These are phyloP conservation scores for Tachysurus vachellii DNA, from an alignment of 2,113 vertebrate genomes.

Conservation along the genomic window DNA sequence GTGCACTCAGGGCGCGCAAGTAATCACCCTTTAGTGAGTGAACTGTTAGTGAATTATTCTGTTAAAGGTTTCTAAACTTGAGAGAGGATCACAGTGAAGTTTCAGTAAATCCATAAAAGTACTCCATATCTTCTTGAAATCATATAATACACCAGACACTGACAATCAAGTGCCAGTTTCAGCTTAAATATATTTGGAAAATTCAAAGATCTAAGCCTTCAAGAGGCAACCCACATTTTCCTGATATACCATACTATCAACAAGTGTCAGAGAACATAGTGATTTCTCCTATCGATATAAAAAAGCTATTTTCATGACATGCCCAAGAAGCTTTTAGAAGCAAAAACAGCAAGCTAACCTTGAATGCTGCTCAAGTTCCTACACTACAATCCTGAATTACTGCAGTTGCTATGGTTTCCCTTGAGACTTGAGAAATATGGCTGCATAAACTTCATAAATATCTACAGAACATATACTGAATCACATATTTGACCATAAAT, in stretches of 20 bases:
- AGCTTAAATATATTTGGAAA: background rate
- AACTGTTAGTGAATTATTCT: constrained; percentile 5
- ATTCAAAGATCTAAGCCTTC: background rate
- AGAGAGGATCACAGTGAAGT: background rate
- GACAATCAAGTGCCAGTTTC: background rate
- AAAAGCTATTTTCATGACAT: background rate
- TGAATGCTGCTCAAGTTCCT: background rate
- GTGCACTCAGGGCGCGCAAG: background rate
- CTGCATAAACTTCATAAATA: background rate
- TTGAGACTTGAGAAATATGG: background rate
- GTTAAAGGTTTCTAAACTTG: background rate
- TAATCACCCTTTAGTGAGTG: background rate
- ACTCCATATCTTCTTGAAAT: background rate
- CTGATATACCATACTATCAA: background rate
- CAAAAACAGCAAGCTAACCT: background rate
- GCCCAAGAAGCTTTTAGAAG: background rate
- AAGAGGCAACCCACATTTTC: background rate
- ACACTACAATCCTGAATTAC: background rate
- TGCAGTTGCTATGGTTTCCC: constrained; percentile 20
- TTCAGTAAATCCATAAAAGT: background rate
- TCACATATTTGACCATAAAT: background rate
- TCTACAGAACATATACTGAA: background rate
- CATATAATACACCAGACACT: background rate
- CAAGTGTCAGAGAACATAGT: background rate
- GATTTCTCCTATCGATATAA: background rate